Evolutionary conservation across 1,140 invertebrate species (phyloP).

Genomic region (Polyergus mexicanus): DNA sequence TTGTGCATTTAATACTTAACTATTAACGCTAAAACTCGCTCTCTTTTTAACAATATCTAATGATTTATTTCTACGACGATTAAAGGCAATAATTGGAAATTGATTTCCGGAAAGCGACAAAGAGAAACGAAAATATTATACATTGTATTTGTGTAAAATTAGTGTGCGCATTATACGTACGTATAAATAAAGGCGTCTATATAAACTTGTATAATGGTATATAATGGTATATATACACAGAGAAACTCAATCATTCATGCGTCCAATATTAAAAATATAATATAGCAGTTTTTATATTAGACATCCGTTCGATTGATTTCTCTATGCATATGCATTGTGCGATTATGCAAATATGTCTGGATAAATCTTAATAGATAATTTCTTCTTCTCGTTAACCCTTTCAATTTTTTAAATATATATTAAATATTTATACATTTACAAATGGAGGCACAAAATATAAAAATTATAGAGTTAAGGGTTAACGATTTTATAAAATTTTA

Average conservation of each 20-base stretch:
- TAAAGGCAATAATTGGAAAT: neutral
- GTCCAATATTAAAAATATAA: no score
- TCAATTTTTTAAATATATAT: neutral
- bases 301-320: no score
- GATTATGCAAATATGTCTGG: no score
- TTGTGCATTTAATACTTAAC: neutral
- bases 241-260: no score
- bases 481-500: slow-evolving; percentile 49
- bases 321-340: no score
- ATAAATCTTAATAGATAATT: neutral
- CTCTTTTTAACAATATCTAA: slow-evolving; percentile 6
- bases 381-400: neutral
- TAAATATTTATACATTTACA: neutral
- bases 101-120: neutral
- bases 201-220: no score
- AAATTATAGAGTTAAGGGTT: slow-evolving; percentile 45
- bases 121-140: slow-evolving; percentile 16
- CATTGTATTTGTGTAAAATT: neutral
- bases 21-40: neutral
- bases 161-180: neutral
- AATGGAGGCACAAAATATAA: slow-evolving; percentile 6
- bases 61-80: neutral
- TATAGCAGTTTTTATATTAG: no score
- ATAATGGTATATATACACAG: no score
- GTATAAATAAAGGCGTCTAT: neutral